These are phyloP conservation scores for Drosophila nigrodunni DNA, from an alignment of 1,140 invertebrate genomes.

Conservation along the genomic window DNA sequence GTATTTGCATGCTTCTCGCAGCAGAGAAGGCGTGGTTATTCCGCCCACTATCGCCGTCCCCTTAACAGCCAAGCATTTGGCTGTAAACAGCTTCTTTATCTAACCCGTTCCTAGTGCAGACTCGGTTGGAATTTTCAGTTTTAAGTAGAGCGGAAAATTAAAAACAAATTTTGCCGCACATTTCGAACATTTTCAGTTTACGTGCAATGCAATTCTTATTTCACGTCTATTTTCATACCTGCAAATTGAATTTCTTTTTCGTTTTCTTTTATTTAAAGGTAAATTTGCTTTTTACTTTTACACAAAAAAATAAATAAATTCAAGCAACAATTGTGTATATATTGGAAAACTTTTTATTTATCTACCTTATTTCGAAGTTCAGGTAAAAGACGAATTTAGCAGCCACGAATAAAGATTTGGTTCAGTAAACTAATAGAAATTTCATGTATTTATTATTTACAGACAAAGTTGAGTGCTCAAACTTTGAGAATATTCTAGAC, in stretches of 20 bases:
- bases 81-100: slow-evolving; percentile 75
- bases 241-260: slow-evolving; percentile 49
- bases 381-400: too few species aligned
- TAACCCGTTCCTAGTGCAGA: slow-evolving; percentile 52
- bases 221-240: slow-evolving; percentile 49
- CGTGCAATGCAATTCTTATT: slow-evolving; percentile 11
- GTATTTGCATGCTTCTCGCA: slow-evolving; percentile 56
- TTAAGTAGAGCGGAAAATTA: slow-evolving; percentile 81
- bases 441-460: background rate
- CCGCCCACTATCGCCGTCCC: background rate
- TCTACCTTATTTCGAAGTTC: too few species aligned
- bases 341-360: too few species aligned
- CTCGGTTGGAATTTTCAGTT: slow-evolving; percentile 66
- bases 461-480: background rate
- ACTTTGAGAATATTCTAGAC: background rate
- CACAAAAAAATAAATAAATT: background rate
- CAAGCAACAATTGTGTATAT: too few species aligned
- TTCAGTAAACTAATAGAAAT: too few species aligned
- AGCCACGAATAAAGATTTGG: too few species aligned
- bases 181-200: slow-evolving; percentile 59
- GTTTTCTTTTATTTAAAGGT: slow-evolving; percentile 1
- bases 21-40: background rate
- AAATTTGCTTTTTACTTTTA: background rate
- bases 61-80: background rate
- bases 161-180: slow-evolving; percentile 74